Evolutionary conservation across 2,113 vertebrate species (phyloP).

Genomic region (Opisthocomus hoazin): DNA sequence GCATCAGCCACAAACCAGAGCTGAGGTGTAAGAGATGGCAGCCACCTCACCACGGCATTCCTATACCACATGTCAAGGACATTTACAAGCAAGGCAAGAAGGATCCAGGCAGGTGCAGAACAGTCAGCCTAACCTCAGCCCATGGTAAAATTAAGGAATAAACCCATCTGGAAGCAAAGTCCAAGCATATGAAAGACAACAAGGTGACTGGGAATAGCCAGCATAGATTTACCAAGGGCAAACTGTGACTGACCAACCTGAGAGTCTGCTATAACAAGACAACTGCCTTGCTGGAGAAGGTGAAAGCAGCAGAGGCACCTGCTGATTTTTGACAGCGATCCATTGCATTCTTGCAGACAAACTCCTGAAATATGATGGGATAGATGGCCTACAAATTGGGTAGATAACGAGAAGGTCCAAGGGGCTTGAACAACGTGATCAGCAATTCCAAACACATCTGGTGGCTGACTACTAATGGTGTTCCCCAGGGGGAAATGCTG

Average conservation of each 20-base stretch:
- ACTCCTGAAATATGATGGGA: neutral
- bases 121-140: neutral
- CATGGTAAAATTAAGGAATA: neutral
- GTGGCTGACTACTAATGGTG: neutral
- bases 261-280: neutral
- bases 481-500: rapidly evolving
- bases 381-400: neutral
- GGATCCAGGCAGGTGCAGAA: neutral
- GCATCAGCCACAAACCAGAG: neutral
- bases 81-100: neutral
- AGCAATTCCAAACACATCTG: neutral
- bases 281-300: neutral
- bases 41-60: neutral
- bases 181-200: neutral
- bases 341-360: neutral
- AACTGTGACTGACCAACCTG: neutral
- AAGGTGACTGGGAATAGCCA: neutral
- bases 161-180: neutral
- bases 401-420: neutral
- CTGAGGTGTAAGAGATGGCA: neutral
- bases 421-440: neutral
- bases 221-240: neutral
- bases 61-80: neutral
- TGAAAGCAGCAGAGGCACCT: neutral
- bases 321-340: neutral